Base-by-base conservation (phyloP, 2,113 vertebrate species). In the Pangasianodon hypophthalmus region DNA sequence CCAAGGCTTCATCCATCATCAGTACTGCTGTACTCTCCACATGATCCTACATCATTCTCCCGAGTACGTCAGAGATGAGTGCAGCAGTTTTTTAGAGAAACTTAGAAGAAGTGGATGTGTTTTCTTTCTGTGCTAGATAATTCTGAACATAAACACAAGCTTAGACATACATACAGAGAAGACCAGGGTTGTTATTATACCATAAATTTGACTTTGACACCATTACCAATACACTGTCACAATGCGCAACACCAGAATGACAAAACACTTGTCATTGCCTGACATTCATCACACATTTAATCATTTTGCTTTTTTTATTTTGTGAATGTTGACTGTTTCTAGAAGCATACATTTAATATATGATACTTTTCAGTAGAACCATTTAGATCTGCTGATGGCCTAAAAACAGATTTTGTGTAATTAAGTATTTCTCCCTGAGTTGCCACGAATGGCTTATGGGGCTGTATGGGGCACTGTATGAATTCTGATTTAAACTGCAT, bases 1-100 rank as follows among this genome's bases (percentile, higher is more conserved):
- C 54, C 73, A 60, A 58, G 8, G 73, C 73, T 37, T 54, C 24
- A 21, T 85, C 83, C 84, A 88, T 90, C 71, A 85, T 84, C 21
- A 90, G 64, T 62, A 24, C n/a, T n/a, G 71, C 52, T 75, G 4
- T 58, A 86, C 54, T 73, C 73, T 77, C 26, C 52, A 75, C 87
- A 86, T 24, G 24, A 75, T 67, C 58, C 44, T 52, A 60, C 56
- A 52, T 37, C 73, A 90, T 86, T 69, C 50, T 56, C 21, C 44
- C 77, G 21, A 81, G 46, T 50, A 46, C n/a, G 32, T 26, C 56
- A 88, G 69, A 82, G 52, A 90, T 86, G 62, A 83, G 50, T 69
- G 48, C 81, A 84, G 56, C 19, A 60, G 86, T 32, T 89, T 89
- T 83, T 10, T 18, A n/a, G 29, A 82, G 80, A 56, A 56, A 48